Evolutionary conservation across 35 echinoderm and acorn worm genomes (phyloP).

Genomic region (Acanthaster planci): DNA sequence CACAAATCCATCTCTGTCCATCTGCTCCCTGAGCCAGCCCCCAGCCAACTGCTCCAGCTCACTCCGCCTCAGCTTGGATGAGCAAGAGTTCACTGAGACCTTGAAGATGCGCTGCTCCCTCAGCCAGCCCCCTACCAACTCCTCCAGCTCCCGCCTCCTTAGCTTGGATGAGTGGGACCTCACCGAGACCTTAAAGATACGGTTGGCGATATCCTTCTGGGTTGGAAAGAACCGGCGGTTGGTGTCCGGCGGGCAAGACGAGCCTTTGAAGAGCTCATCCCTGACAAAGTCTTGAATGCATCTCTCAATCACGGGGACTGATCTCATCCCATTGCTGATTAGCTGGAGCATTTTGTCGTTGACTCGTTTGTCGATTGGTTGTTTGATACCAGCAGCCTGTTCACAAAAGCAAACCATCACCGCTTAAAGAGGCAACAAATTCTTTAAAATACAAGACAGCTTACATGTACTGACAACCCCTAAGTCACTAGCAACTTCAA

Average conservation of each 20-base stretch:
- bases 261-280: neutral
- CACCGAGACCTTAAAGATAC: neutral
- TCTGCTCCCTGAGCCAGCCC: neutral
- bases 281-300: neutral
- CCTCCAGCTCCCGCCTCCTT: neutral
- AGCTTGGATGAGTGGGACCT: neutral
- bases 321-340: conserved; percentile 1
- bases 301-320: neutral
- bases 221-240: conserved; percentile 14
- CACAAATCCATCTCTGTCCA: neutral
- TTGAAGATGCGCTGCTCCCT: conserved; percentile 11
- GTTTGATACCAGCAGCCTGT: conserved; percentile 24
- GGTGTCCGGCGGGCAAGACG: neutral
- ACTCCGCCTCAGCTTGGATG: neutral
- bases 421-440: neutral
- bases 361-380: conserved; percentile 23
- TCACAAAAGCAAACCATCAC: neutral
- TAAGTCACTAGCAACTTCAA: too few species aligned
- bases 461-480: too few species aligned
- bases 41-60: neutral
- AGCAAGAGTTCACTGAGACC: neutral
- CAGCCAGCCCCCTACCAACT: neutral
- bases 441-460: neutral
- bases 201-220: conserved; percentile 4
- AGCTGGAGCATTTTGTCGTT: conserved; percentile 27